Evolutionary conservation across 2,888 invertebrate species (phyloP).

Genomic region (Drosophila siamana): DNA sequence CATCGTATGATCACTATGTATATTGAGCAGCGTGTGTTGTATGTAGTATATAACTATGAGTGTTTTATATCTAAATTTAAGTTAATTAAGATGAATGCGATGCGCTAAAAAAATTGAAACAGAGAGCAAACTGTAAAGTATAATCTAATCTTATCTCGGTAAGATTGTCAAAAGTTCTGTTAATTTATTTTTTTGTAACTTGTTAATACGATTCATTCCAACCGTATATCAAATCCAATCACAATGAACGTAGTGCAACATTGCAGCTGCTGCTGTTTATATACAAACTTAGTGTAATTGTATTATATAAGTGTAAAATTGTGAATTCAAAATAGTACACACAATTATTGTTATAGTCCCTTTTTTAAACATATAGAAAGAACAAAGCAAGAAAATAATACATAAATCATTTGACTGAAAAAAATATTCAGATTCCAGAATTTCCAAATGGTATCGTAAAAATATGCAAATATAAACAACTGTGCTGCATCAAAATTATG

Average conservation of each 20-base stretch:
- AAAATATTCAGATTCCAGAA: constrained; percentile 18
- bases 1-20: constrained; percentile 55
- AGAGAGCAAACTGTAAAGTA: constrained; percentile 47
- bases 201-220: constrained; percentile 74
- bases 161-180: constrained; percentile 53
- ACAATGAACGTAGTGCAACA: constrained; percentile 53
- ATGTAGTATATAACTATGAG: constrained; percentile 37
- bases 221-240: constrained; percentile 47
- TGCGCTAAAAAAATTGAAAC: constrained; percentile 18
- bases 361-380: constrained; percentile 41
- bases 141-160: constrained; percentile 41
- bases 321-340: constrained; percentile 57
- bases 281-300: constrained; percentile 66
- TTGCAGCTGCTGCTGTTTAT: constrained; percentile 51
- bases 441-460: constrained; percentile 28
- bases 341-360: constrained; percentile 41
- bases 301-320: constrained; percentile 65
- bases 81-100: constrained; percentile 44
- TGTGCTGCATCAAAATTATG: constrained; percentile 58
- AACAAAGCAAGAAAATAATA: constrained; percentile 62
- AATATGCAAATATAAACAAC: constrained; percentile 35
- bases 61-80: constrained; percentile 56
- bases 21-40: constrained; percentile 53
- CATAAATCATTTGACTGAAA: constrained; percentile 60
- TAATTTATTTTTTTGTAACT: constrained; percentile 65